A percentile compares a stretch with the other conserved stretches of the same genome.
phyloP scores from a whole-genome alignment of 1,140 invertebrate species.

The Drosophila littoralis region DNA sequence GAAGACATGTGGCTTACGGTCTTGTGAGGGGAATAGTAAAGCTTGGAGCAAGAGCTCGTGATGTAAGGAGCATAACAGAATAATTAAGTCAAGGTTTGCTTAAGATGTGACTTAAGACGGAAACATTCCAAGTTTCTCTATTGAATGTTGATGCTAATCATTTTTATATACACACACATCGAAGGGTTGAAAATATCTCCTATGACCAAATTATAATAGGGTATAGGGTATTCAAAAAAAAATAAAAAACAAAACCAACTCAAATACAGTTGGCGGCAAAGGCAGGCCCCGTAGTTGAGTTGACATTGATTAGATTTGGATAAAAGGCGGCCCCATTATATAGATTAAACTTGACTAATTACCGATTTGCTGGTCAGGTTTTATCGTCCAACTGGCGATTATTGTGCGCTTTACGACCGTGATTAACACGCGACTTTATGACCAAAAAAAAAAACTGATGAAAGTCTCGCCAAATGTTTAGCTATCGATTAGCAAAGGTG shows the following conservation, averaged over 20 bases:
- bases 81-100: no score
- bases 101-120: no score
- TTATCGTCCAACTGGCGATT: slow-evolving; percentile 45
- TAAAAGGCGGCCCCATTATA: slow-evolving; percentile 76
- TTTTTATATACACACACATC: no score
- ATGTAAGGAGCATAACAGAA: no score
- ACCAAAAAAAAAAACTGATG: not conserved
- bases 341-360: slow-evolving; percentile 70
- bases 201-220: no score
- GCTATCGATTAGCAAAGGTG: slow-evolving; percentile 4
- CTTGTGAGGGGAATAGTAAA: no score
- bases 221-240: not conserved
- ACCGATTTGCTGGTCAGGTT: slow-evolving; percentile 52
- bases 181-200: no score
- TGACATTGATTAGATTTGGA: slow-evolving; percentile 77
- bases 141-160: no score
- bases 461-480: not conserved
- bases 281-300: not conserved
- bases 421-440: slow-evolving; percentile 41
- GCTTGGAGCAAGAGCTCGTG: no score
- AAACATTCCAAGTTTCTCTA: no score
- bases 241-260: slow-evolving; percentile 6
- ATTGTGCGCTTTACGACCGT: slow-evolving; percentile 40
- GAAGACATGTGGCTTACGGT: no score
- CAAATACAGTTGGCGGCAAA: not conserved